phyloP scores from a whole-genome alignment of 2,797 vertebrate genomes.

The Staurois parvus region DNA sequence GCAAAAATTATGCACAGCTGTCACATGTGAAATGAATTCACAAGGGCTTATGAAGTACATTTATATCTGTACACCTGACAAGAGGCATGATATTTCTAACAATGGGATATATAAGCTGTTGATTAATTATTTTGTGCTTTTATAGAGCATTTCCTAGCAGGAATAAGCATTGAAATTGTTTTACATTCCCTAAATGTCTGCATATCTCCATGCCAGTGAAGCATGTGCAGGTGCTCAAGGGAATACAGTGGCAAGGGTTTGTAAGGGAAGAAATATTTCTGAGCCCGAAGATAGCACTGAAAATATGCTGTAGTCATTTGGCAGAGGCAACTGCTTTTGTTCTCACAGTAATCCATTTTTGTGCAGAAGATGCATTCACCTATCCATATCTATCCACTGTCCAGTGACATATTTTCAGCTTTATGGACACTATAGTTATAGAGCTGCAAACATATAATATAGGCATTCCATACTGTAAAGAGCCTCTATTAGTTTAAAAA shows the following conservation, averaged over 20 bases:
- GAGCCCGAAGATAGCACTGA: background rate
- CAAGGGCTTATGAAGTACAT: background rate
- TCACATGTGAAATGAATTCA: background rate
- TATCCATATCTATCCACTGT: too few species aligned
- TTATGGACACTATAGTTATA: too few species aligned
- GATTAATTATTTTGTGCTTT: background rate
- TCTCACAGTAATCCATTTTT: too few species aligned
- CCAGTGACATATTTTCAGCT: too few species aligned
- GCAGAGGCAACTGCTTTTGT: background rate
- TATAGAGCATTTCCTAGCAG: background rate
- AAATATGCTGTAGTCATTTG: background rate
- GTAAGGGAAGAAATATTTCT: background rate
- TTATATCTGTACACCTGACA: too few species aligned
- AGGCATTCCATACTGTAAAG: too few species aligned
- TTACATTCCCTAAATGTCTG: background rate
- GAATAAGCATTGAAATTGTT: background rate
- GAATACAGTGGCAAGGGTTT: background rate
- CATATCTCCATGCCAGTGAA: background rate
- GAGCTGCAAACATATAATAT: too few species aligned
- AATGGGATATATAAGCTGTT: background rate
- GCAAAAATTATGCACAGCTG: background rate
- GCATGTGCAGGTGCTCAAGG: background rate
- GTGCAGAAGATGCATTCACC: too few species aligned
- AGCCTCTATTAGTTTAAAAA: too few species aligned
- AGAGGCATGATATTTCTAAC: too few species aligned